phyloP scores from a whole-genome alignment of 2,888 invertebrate genomes.

The Papilio demoleus region DNA sequence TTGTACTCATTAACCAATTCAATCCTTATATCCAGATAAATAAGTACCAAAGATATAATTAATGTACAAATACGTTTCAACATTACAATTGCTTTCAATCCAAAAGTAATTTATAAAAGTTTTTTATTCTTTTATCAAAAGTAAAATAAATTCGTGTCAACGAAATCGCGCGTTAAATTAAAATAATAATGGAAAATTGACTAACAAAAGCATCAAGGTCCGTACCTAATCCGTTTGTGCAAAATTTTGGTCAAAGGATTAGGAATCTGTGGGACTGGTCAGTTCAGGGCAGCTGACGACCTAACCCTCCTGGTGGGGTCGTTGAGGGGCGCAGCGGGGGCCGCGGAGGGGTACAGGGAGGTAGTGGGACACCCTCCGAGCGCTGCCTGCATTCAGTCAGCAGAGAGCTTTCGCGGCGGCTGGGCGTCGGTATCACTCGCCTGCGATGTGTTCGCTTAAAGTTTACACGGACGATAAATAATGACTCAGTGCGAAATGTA shows the following conservation, averaged over 20 bases:
- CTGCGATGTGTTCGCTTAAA: conserved; percentile 67
- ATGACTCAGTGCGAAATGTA: conserved; percentile 59
- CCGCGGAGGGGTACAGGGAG: conserved; percentile 7
- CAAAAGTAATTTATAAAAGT: neutral
- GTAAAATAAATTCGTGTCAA: neutral
- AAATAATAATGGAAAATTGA: conserved; percentile 8
- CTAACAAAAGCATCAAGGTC: conserved; percentile 18
- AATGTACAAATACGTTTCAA: neutral
- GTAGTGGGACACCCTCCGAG: conserved; percentile 19
- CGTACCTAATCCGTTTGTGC: conserved; percentile 22
- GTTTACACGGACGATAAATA: conserved; percentile 59
- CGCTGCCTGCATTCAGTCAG: conserved; percentile 25
- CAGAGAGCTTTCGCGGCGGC: conserved; percentile 29
- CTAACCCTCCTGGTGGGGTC: conserved; percentile 25
- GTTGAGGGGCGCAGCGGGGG: neutral
- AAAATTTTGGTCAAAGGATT: conserved; percentile 31
- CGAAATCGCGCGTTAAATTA: neutral
- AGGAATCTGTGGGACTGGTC: conserved; percentile 26
- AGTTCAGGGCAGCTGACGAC: conserved; percentile 32
- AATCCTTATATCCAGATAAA: neutral
- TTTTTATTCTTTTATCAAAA: neutral
- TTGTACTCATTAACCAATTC: neutral
- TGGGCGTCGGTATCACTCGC: neutral
- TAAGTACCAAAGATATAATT: neutral
- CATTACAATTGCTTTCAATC: neutral